Evolutionary conservation across 2,113 vertebrate species (phyloP), one percentile per base, ranked within the genome.

Genomic region (Centrocercus urophasianus): DNA sequence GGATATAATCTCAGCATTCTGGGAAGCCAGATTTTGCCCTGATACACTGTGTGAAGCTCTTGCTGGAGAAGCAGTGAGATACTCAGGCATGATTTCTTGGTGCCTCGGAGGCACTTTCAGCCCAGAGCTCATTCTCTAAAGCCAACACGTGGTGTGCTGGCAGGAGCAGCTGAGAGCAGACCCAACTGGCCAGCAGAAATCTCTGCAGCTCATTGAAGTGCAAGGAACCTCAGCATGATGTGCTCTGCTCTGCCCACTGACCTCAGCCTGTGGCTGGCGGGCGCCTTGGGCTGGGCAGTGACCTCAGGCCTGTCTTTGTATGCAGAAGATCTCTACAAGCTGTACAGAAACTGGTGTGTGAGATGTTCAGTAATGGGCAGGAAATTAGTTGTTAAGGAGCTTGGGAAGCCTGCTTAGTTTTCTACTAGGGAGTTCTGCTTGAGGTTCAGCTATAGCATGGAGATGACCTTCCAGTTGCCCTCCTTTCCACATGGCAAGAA

Each of bases 11-110:
- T 64, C 65, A 5, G 8, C 25, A 11, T 1, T 1, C 28, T 38
- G 9, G 60, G 18, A 34, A 42, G 30, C 18, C 6, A 0, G 50
- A 4, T 12, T 59, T 64, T 25, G n/a, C 64, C 43, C 40, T 1
- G 1, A 2, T 0, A 2, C 0, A 25, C 7, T 0, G 0, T 5
- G 24, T 6, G 47, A 40, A 52, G 38, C 2, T 52, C 30, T 22
- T 40, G 1, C 27, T 14, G 54, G 72, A n/a, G 59, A 19, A 38
- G 45, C 72, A 57, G 71, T 1, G 4, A 1, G 27, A 3, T 3
- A 0, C 30, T 4, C 4, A 1, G 45, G 40, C 17, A 2, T 0
- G 0, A 5, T 25, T 6, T 50, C 27, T 24, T 11, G 12, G n/a
- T 19, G 16, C 24, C 11, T 27, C 10, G 6, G 22, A 70, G n/a